Percentiles rank a stretch among this genome's conserved stretches.
Conservation (phyloP, 2,797 vertebrate species). For the Morelia viridis region DNA sequence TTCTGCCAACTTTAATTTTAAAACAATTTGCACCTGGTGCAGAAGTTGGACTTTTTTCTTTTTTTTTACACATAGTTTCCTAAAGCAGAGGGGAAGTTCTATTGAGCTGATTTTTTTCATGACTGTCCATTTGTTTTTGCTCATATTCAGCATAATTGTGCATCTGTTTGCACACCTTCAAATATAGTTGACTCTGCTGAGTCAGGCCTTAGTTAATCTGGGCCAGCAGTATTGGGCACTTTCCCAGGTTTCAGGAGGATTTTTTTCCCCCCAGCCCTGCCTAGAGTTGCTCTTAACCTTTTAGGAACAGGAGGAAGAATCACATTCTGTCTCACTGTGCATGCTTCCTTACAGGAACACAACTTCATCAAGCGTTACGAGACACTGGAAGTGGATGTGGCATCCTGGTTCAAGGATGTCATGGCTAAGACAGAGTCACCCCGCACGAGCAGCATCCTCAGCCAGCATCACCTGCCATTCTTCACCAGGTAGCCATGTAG, state of each 20-base stretch:
- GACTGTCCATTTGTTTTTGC: neutral
- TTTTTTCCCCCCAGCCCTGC: neutral
- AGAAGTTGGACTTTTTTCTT: neutral
- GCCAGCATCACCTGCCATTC: conserved; percentile 89
- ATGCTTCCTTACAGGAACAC: conserved; percentile 79
- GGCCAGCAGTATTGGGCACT: neutral
- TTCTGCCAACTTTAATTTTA: neutral
- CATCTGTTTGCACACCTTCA: neutral
- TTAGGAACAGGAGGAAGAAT: neutral
- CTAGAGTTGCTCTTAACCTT: neutral
- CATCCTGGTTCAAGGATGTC: conserved; percentile 93
- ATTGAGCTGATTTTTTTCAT: neutral
- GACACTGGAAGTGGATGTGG: conserved; percentile 91
- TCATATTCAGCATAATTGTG: neutral
- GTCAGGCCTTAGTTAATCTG: neutral
- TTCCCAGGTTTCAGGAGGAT: neutral
- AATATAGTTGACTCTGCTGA: neutral
- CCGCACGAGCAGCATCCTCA: conserved; percentile 88
- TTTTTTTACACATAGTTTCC: neutral
- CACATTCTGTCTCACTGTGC: neutral
- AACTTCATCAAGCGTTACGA: conserved; percentile 90
- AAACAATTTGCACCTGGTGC: neutral
- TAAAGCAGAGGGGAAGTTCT: neutral
- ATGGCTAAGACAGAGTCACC: conserved; percentile 96
- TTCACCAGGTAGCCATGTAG: conserved; percentile 88